These are phyloP conservation scores for Idaea dimidiata DNA, from an alignment of 2,888 invertebrate genomes.

Conservation along the genomic window DNA sequence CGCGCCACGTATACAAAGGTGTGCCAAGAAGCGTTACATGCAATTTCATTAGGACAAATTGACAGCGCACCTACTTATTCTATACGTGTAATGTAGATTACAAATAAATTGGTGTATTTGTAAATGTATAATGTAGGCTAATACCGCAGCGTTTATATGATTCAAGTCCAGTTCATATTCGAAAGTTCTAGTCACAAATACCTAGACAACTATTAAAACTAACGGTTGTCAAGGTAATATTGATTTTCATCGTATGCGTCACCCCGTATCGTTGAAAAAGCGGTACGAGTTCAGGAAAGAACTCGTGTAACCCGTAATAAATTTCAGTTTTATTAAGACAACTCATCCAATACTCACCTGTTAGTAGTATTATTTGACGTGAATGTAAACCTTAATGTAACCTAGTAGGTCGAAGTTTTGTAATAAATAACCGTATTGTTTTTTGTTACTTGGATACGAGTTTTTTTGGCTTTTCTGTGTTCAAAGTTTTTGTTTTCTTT, in stretches of 20 bases:
- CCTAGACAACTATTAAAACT: constrained; percentile 11
- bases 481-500: background rate
- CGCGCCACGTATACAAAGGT: background rate
- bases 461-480: background rate
- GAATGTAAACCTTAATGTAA: background rate
- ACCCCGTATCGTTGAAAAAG: constrained; percentile 44
- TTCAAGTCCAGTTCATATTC: background rate
- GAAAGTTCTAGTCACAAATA: background rate
- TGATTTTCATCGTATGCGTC: constrained; percentile 49
- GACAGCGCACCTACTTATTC: background rate
- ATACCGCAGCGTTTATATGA: no score
- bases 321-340: constrained; percentile 30
- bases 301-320: constrained; percentile 23
- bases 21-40: background rate
- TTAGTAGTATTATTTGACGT: background rate
- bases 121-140: no score
- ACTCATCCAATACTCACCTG: constrained; percentile 9
- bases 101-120: background rate
- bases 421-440: background rate
- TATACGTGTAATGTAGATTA: background rate
- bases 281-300: constrained; percentile 40
- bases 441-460: background rate
- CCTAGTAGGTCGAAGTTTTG: background rate
- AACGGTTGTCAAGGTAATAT: constrained; percentile 29
- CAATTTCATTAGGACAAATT: background rate